Conservation (phyloP, 1,140 invertebrate species). For the Delia radicum region DNA sequence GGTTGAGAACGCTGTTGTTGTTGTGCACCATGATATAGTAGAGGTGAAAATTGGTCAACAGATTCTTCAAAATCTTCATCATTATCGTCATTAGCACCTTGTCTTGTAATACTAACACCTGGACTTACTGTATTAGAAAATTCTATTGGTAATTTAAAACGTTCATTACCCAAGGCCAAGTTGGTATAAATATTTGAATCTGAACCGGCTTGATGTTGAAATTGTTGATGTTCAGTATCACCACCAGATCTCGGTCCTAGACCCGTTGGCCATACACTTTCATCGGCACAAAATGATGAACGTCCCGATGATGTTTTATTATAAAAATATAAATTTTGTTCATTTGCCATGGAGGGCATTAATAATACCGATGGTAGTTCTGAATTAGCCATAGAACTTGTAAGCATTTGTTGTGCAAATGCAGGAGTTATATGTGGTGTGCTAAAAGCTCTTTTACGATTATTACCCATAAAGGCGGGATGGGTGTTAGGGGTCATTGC, state of each 20-base stretch:
- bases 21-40: constrained; percentile 33
- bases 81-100: constrained; percentile 11
- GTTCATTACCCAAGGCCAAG: constrained; percentile 30
- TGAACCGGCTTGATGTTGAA: constrained; percentile 27
- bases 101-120: background rate
- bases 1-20: constrained; percentile 41
- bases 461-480: background rate
- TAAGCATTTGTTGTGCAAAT: constrained; percentile 24
- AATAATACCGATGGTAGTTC: background rate
- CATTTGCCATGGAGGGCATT: constrained; percentile 22
- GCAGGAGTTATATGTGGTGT: constrained; percentile 44
- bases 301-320: constrained; percentile 40
- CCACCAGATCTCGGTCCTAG: background rate
- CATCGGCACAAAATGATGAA: constrained; percentile 47
- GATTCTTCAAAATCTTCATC: constrained; percentile 40
- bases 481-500: background rate
- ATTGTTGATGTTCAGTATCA: background rate
- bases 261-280: constrained; percentile 41
- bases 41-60: constrained; percentile 49
- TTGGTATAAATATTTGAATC: constrained; percentile 40
- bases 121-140: background rate
- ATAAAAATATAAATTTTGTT: constrained; percentile 41
- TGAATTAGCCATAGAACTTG: background rate
- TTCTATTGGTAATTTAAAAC: constrained; percentile 23
- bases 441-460: constrained; percentile 47